Conservation (phyloP, 2,797 vertebrate genomes). For the Anableps anableps region DNA sequence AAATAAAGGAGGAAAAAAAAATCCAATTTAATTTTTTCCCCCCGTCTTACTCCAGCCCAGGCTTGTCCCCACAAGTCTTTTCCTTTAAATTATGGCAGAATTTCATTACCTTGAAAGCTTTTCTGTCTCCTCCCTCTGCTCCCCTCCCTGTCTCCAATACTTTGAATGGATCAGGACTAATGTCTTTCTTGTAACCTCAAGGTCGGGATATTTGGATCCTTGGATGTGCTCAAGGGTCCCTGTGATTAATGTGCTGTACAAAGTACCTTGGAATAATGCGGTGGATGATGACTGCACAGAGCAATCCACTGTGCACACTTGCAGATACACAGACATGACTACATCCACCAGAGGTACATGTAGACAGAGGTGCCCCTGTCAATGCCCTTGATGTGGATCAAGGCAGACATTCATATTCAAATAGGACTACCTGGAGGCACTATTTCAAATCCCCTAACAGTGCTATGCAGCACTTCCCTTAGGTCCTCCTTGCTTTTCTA, state of each 20-base stretch:
- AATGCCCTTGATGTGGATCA: constrained; percentile 79
- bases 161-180: constrained; percentile 85
- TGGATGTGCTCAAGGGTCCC: constrained; percentile 80
- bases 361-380: constrained; percentile 70
- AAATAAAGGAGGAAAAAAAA: constrained; percentile 81
- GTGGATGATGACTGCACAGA: constrained; percentile 74
- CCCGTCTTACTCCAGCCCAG: constrained; percentile 61
- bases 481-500: constrained; percentile 49
- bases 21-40: constrained; percentile 84
- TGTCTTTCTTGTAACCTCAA: constrained; percentile 88
- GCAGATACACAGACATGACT: constrained; percentile 31
- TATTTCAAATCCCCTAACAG: constrained; percentile 45
- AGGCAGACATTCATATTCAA: constrained; percentile 75
- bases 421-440: constrained; percentile 64
- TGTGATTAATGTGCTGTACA: constrained; percentile 87
- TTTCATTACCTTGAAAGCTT: constrained; percentile 91
- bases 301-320: constrained; percentile 57
- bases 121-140: constrained; percentile 71
- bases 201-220: constrained; percentile 85
- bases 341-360: constrained; percentile 51
- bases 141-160: constrained; percentile 74
- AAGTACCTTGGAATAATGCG: constrained; percentile 82
- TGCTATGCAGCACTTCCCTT: constrained; percentile 40
- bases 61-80: constrained; percentile 84
- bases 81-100: constrained; percentile 87